phyloP scores from a whole-genome alignment of 2,797 vertebrate genomes.

The Sebastes glaucus region DNA sequence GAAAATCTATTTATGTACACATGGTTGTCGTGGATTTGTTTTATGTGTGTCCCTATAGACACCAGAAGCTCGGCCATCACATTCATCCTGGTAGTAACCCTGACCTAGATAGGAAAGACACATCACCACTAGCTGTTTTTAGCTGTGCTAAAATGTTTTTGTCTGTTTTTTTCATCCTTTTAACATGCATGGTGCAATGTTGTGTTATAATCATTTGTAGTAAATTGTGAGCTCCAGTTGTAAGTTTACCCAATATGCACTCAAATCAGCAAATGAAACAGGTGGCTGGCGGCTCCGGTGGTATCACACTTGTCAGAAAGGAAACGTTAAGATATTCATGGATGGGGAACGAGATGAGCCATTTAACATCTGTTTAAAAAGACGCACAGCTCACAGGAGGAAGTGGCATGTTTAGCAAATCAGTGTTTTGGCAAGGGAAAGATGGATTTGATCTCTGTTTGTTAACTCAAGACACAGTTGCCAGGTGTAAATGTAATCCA shows the following conservation, averaged over 20 bases:
- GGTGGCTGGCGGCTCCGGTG: constrained; percentile 16
- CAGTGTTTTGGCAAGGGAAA: constrained; percentile 6
- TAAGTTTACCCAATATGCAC: neutral
- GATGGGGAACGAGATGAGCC: constrained; percentile 24
- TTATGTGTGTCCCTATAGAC: neutral
- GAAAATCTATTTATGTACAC: neutral
- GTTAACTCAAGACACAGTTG: constrained; percentile 2
- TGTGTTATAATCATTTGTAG: neutral
- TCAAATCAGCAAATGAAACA: constrained; percentile 18
- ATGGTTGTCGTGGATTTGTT: neutral
- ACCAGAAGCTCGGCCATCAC: neutral
- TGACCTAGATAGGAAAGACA: neutral
- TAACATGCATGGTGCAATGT: neutral
- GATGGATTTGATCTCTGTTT: constrained; percentile 14
- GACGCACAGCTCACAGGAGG: constrained; percentile 3
- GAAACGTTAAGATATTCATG: constrained; percentile 33
- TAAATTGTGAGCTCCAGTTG: neutral
- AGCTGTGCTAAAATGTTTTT: neutral
- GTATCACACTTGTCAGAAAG: constrained; percentile 21
- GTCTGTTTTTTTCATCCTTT: neutral
- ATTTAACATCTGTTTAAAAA: constrained; percentile 36
- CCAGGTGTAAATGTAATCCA: constrained; percentile 34
- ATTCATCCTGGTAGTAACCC: neutral
- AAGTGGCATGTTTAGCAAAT: constrained; percentile 28
- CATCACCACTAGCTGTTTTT: neutral